phyloP scores from a whole-genome alignment of 2,888 invertebrate genomes.

The Dryobota labecula region DNA sequence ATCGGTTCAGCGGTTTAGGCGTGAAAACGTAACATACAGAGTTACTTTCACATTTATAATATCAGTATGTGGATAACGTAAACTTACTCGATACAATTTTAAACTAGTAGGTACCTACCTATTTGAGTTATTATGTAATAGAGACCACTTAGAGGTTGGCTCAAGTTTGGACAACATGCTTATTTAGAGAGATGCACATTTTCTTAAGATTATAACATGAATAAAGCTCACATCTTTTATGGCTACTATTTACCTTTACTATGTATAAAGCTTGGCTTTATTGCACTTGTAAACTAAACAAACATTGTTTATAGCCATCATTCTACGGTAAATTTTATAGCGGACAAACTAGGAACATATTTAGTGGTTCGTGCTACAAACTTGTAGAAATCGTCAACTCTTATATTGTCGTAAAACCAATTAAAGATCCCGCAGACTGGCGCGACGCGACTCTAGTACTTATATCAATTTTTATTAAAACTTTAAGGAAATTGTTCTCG shows the following conservation, averaged over 20 bases:
- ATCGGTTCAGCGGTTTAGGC: no score
- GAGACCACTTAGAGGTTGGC: background rate
- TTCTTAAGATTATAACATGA: slow-evolving; percentile 14
- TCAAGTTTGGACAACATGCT: background rate
- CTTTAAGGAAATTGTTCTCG: no score
- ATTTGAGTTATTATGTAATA: background rate
- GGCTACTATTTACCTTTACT: slow-evolving; percentile 35
- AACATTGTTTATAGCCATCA: slow-evolving; percentile 47
- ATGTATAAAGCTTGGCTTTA: slow-evolving; percentile 44
- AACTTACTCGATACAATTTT: no score
- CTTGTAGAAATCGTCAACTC: slow-evolving; percentile 45
- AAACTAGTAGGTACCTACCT: no score
- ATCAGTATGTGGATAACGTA: no score
- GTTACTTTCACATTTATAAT: no score
- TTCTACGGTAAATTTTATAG: slow-evolving; percentile 60
- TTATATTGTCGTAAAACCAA: slow-evolving; percentile 17
- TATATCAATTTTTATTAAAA: no score
- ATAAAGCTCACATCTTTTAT: slow-evolving; percentile 49
- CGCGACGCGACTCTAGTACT: no score
- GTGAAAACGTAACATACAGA: no score
- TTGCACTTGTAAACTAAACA: slow-evolving; percentile 51
- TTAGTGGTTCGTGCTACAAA: slow-evolving; percentile 19
- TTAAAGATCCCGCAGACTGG: no score
- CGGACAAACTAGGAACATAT: slow-evolving; percentile 35
- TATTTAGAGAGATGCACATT: slow-evolving; percentile 26